Percentiles rank a stretch among this genome's conserved stretches.
Conservation (phyloP, 2,113 vertebrate genomes). For the Nannospalax galili region DNA sequence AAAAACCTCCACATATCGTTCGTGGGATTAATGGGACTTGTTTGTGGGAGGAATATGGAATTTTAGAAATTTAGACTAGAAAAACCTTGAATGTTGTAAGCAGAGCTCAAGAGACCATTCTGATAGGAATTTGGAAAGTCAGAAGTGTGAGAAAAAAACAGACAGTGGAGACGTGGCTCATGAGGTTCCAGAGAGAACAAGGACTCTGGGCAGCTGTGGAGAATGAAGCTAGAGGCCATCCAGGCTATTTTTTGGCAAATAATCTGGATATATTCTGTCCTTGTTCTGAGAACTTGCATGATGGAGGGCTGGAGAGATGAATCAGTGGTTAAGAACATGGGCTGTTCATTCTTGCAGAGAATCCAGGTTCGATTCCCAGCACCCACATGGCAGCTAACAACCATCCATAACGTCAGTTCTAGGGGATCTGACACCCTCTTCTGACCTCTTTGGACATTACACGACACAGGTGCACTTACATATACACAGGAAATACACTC, state of each 20-base stretch:
- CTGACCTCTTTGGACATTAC: too few relatives aligned
- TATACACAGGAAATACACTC: too few relatives aligned
- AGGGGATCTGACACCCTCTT: too few relatives aligned
- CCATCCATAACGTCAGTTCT: too few relatives aligned
- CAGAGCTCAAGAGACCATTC: background rate
- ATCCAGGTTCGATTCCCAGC: too few relatives aligned
- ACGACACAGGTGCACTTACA: too few relatives aligned
- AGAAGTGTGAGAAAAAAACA: background rate
- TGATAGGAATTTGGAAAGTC: background rate
- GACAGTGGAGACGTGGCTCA: background rate
- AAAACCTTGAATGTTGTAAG: background rate
- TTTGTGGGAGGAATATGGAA: background rate
- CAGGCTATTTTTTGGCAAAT: background rate
- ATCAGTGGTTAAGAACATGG: too few relatives aligned
- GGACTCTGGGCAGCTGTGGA: background rate
- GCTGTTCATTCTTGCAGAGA: too few relatives aligned
- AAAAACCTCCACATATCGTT: background rate
- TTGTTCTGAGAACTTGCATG: background rate
- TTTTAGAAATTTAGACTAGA: background rate
- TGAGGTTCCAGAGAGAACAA: background rate
- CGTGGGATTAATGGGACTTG: background rate
- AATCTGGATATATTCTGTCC: background rate
- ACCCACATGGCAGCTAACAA: too few relatives aligned
- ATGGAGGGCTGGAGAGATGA: too few relatives aligned
- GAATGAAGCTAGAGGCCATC: accelerated